Evolutionary conservation across 2,888 invertebrate species (phyloP), one percentile per base, ranked within the genome.

Genomic region (Monoplex corrugatus): DNA sequence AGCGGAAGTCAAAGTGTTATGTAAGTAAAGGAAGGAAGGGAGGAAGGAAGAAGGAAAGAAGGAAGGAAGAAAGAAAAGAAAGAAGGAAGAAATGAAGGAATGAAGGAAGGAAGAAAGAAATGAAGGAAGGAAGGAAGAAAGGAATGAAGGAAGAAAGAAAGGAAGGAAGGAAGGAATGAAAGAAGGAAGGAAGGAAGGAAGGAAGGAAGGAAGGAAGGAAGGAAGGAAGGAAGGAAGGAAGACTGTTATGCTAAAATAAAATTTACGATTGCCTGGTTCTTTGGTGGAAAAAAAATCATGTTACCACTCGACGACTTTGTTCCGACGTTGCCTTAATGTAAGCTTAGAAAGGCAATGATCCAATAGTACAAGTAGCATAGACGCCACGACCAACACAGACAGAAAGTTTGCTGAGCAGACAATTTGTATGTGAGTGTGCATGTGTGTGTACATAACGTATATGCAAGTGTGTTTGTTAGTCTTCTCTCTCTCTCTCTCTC

Each of bases 401-500:
- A n/a, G n/a, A n/a, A n/a, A n/a, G n/a, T n/a, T n/a, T n/a, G n/a
- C n/a, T n/a, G n/a, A n/a, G n/a, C n/a, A n/a, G n/a, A 0, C 50
- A 50, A 50, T 68, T n/a, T 68, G 28, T 0, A 16, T 68, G 16
- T 68, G 0, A 23, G 63, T 50, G 10, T 50, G 50, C 19, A 8
- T 50, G 50, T 50, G 50, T 50, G 10, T 50, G 10, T 50, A 8
- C 50, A n/a, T n/a, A n/a, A n/a, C n/a, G n/a, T n/a, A n/a, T n/a
- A n/a, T n/a, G n/a, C n/a, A n/a, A n/a, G n/a, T n/a, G n/a, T n/a
- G n/a, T n/a, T n/a, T n/a, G n/a, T n/a, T n/a, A n/a, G n/a, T n/a
- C n/a, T n/a, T 57, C 57, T 57, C 57, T 57, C 57, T 57, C 57
- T 57, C 57, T 57, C 57, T 57, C 57, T 57, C 57, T 57, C 57